Conservation (phyloP, 2,113 vertebrate genomes). For the Pungitius pungitius region DNA sequence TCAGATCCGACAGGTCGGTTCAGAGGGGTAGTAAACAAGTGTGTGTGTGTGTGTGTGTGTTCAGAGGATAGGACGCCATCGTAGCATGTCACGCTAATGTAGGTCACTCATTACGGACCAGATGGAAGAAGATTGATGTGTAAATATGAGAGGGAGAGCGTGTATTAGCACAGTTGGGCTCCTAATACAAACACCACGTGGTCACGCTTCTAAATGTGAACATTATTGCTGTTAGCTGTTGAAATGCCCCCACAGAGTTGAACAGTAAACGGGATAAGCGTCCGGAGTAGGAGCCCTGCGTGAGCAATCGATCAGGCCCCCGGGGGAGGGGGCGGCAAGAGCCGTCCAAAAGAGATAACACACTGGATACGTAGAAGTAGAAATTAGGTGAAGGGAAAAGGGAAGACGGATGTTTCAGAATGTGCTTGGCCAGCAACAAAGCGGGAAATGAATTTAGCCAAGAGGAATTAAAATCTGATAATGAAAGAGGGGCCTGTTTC, state of each 20-base stretch:
- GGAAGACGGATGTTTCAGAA: conserved; percentile 35
- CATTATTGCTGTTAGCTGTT: neutral
- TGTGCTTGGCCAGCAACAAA: conserved; percentile 43
- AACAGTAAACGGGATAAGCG: conserved; percentile 15
- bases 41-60: conserved; percentile 17
- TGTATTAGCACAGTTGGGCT: neutral
- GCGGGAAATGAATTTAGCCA: conserved; percentile 33
- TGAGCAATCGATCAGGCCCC: conserved; percentile 24
- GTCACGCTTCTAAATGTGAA: neutral
- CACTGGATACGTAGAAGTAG: conserved; percentile 2
- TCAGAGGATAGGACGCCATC: conserved; percentile 2
- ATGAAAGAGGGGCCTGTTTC: conserved; percentile 50
- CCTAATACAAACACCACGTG: neutral
- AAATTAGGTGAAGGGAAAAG: conserved; percentile 15
- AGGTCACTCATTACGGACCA: conserved; percentile 57
- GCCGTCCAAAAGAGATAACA: conserved; percentile 20
- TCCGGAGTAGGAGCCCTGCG: neutral
- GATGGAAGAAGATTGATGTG: conserved; percentile 35
- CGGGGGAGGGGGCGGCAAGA: too few species aligned
- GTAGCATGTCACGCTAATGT: conserved; percentile 41
- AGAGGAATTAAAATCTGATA: conserved; percentile 62
- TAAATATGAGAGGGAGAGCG: conserved; percentile 1
- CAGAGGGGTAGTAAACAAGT: conserved; percentile 24
- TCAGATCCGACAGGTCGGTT: conserved; percentile 64
- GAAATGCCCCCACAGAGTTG: too few species aligned